phyloP scores from a whole-genome alignment of 1,140 invertebrate genomes.

The Chionoecetes opilio region DNA sequence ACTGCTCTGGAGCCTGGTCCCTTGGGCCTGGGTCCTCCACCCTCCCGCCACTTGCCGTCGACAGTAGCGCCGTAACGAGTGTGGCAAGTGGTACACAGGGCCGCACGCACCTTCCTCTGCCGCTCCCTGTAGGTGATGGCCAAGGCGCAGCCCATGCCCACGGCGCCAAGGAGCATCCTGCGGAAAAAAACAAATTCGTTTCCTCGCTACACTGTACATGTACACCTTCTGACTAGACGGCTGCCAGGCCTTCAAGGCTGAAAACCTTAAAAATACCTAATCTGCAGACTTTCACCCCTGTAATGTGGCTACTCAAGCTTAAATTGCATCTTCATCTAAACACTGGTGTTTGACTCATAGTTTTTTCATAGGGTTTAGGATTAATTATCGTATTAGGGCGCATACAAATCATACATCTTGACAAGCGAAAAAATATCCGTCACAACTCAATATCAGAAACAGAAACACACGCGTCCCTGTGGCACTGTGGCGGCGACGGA shows the following conservation, averaged over 20 bases:
- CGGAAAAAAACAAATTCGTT: neutral
- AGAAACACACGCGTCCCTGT: no score
- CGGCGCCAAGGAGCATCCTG: conserved; percentile 75
- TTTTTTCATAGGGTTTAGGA: no score
- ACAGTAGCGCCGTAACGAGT: conserved; percentile 69
- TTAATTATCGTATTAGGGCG: no score
- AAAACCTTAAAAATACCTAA: neutral
- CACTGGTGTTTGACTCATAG: no score
- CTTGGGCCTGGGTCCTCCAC: neutral
- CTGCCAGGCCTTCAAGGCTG: neutral
- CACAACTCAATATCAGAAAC: no score
- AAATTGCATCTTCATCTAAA: no score
- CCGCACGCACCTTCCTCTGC: conserved; percentile 65
- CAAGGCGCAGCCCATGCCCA: conserved; percentile 69
- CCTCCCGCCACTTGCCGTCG: conserved; percentile 63
- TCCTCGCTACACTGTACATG: neutral
- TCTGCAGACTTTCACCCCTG: neutral
- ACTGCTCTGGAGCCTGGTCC: conserved; percentile 72
- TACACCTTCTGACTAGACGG: neutral
- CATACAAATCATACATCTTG: no score
- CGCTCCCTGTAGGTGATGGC: conserved; percentile 72
- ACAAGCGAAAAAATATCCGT: no score
- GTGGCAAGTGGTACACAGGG: conserved; percentile 65
- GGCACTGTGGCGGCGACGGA: no score
- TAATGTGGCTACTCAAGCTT: no score